Conservation (phyloP, 2,113 vertebrate genomes). For the Microtus montanus region DNA sequence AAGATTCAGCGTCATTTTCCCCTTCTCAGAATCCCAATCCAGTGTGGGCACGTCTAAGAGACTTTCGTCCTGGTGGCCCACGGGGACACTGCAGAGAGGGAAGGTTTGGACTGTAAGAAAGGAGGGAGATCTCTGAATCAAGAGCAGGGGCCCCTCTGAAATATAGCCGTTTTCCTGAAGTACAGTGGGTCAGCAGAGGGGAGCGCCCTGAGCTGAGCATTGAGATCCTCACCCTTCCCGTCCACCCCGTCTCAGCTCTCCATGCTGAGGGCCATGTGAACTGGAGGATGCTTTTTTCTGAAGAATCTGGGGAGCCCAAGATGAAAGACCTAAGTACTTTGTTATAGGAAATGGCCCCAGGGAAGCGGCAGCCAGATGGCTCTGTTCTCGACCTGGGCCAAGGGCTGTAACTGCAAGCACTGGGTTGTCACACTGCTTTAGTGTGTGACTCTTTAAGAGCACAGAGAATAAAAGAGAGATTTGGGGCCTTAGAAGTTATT, state of each 20-base stretch:
- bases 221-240: neutral
- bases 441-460: neutral
- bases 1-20: neutral
- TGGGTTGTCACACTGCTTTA: neutral
- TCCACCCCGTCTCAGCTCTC: neutral
- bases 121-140: neutral
- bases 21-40: neutral
- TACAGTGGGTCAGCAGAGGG: too few species aligned
- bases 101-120: neutral
- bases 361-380: neutral
- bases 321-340: conserved; percentile 48
- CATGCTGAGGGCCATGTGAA: conserved; percentile 34
- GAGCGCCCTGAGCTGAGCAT: neutral
- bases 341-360: conserved; percentile 45
- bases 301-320: neutral
- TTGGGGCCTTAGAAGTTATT: neutral
- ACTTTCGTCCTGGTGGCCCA: too few species aligned
- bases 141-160: neutral
- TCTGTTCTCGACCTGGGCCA: neutral
- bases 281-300: conserved; percentile 13
- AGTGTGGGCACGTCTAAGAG: neutral
- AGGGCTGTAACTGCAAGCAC: neutral
- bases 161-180: too few species aligned
- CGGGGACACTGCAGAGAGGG: neutral
- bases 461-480: neutral